These are phyloP conservation scores for Pterocles gutturalis DNA, from an alignment of 2,113 vertebrate genomes.

Conservation along the genomic window DNA sequence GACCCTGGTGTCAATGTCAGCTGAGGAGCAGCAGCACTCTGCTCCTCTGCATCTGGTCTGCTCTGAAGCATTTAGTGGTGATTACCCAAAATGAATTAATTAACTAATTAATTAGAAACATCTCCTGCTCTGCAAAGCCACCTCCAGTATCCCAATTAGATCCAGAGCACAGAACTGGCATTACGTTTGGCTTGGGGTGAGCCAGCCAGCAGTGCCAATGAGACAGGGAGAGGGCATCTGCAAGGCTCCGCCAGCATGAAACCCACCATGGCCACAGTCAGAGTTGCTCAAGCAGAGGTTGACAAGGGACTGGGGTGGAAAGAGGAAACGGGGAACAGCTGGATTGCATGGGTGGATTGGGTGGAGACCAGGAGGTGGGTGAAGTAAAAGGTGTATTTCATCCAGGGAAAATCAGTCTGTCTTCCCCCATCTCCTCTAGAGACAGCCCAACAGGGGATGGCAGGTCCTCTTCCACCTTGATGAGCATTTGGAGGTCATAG, in stretches of 20 bases:
- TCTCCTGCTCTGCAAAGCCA: not conserved
- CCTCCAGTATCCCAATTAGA: not conserved
- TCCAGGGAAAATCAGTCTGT: not conserved
- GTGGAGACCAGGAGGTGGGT: not conserved
- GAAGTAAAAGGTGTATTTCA: not conserved
- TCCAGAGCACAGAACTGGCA: not conserved
- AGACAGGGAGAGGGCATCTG: not conserved
- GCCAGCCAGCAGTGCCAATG: not conserved
- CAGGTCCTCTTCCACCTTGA: rapidly evolving
- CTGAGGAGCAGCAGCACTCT: not conserved
- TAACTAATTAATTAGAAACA: not conserved
- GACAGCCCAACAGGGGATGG: not conserved
- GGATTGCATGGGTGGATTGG: not conserved
- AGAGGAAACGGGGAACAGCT: not conserved
- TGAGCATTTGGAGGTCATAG: rapidly evolving
- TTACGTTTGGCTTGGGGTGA: rapidly evolving
- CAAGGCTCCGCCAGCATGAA: not conserved
- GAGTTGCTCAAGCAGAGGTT: not conserved
- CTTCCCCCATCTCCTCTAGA: not conserved
- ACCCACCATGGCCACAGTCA: not conserved
- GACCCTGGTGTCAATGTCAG: too few species aligned
- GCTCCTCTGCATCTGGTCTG: not conserved
- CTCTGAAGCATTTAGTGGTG: not conserved
- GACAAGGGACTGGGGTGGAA: not conserved
- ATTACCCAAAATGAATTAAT: not conserved